These are phyloP conservation scores for Mechanitis mazaeus DNA, from an alignment of 2,888 invertebrate genomes.

Conservation along the genomic window DNA sequence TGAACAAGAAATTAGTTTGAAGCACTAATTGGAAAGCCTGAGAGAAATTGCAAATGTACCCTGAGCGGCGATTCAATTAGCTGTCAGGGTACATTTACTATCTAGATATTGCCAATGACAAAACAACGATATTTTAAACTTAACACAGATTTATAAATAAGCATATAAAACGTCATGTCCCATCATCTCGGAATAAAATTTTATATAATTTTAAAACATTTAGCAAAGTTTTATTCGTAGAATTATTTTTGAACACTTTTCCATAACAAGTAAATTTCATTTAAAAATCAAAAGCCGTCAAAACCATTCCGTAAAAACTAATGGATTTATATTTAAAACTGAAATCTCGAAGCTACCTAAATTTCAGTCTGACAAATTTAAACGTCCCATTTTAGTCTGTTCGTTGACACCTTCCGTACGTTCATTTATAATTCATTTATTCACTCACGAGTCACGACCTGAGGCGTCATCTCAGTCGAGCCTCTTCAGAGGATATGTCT, in stretches of 20 bases:
- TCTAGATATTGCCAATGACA: conserved; percentile 13
- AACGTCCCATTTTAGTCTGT: conserved; percentile 32
- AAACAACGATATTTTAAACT: not conserved
- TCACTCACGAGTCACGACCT: conserved; percentile 42
- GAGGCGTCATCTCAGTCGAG: conserved; percentile 32
- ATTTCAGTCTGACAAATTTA: conserved; percentile 18
- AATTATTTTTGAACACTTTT: too few species aligned
- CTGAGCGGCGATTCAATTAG: conserved; percentile 4
- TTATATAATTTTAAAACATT: too few species aligned
- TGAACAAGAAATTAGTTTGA: not conserved
- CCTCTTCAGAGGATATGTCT: conserved; percentile 44
- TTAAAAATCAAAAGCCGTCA: too few species aligned
- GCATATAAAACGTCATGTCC: too few species aligned
- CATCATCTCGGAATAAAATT: too few species aligned
- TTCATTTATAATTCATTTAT: conserved; percentile 44
- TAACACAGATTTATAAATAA: too few species aligned
- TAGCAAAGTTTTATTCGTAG: too few species aligned
- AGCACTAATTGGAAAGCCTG: not conserved
- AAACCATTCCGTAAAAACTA: not conserved
- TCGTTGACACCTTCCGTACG: conserved; percentile 31
- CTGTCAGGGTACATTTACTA: conserved; percentile 8
- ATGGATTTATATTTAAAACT: conserved; percentile 9
- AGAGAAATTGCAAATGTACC: not conserved
- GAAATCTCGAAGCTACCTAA: conserved; percentile 2
- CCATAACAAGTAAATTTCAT: too few species aligned